Evolutionary conservation across 2,888 invertebrate species (phyloP), one percentile per base, ranked within the genome.

Genomic region (Eupithecia exiguata): DNA sequence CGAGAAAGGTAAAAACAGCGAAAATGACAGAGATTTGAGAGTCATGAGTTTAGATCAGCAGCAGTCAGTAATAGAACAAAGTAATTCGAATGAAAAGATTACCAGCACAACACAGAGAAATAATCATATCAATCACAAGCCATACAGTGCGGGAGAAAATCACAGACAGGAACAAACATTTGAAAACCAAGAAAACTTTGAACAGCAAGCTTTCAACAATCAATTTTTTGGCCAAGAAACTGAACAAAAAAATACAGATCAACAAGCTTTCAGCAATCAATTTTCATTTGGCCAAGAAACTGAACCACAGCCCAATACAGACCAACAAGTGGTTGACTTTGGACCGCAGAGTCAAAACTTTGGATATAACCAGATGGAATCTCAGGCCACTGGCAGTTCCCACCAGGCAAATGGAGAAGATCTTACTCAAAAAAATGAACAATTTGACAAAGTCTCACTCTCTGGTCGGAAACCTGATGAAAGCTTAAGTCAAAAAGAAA

Each of bases 281-380:
- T 74, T 78, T 66, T 35, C 43, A 40, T 53, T 53, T n/a, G 78
- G 38, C 36, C 77, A 84, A 65, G 70, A 77, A 63, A 40, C 38
- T 38, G 74, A 79, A 18, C 58, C 78, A 35, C 74, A 81, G 21
- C 77, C 79, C 68, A 81, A 80, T 49, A 72, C 72, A 16, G 75
- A 77, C n/a, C 82, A 82, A 71, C 70, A 80, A 61, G 49, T 77
- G 49, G 82, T 79, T 66, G 79, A 77, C 46, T 72, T 72, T 69
- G 79, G 74, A 46, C 77, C 79, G 36, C 75, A 80, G 66, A 78
- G 72, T 46, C 78, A 78, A 73, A 71, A 78, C 46, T 66, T 76
- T 21, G 78, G 77, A 14, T 74, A 79, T 65, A 77, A 83, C 72
- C 79, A 80, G 70, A 63, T 73, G 43, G 76, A 78, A 10, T 78